phyloP scores from a whole-genome alignment of 2,888 invertebrate genomes.

The Tenthredo livida region DNA sequence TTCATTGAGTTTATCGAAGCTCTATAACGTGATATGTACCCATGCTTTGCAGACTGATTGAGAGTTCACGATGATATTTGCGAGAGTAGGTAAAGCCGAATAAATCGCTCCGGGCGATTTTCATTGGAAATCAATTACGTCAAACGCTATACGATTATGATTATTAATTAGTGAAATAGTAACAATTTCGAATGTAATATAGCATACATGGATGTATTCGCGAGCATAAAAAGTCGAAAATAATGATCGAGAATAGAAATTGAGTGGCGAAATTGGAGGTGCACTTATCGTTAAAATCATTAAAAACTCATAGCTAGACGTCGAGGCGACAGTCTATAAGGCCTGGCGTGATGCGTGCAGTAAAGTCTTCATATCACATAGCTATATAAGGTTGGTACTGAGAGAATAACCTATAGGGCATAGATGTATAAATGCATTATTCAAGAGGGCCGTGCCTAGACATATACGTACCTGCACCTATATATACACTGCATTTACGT shows the following conservation, averaged over 20 bases:
- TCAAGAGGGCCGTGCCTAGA: slow-evolving; percentile 59
- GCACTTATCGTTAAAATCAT: neutral
- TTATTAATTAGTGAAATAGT: too few species aligned
- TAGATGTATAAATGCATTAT: slow-evolving; percentile 71
- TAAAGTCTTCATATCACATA: slow-evolving; percentile 30
- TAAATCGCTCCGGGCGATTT: neutral
- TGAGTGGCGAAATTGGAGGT: neutral
- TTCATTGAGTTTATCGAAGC: too few species aligned
- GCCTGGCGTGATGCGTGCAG: slow-evolving; percentile 31
- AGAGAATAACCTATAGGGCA: slow-evolving; percentile 37
- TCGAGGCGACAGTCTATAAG: neutral
- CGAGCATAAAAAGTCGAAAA: neutral
- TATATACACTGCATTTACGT: slow-evolving; percentile 70
- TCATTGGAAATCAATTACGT: neutral
- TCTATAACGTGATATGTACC: too few species aligned
- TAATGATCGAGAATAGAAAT: neutral
- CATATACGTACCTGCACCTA: slow-evolving; percentile 35
- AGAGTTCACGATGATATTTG: neutral
- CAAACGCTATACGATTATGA: too few species aligned
- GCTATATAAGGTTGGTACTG: slow-evolving; percentile 5
- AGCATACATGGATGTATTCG: neutral
- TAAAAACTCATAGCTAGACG: neutral
- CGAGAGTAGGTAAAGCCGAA: neutral
- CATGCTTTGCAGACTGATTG: too few species aligned
- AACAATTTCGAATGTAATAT: too few species aligned